These are phyloP conservation scores for Stomorhina lunata DNA, from an alignment of 2,888 invertebrate species.

Conservation along the genomic window DNA sequence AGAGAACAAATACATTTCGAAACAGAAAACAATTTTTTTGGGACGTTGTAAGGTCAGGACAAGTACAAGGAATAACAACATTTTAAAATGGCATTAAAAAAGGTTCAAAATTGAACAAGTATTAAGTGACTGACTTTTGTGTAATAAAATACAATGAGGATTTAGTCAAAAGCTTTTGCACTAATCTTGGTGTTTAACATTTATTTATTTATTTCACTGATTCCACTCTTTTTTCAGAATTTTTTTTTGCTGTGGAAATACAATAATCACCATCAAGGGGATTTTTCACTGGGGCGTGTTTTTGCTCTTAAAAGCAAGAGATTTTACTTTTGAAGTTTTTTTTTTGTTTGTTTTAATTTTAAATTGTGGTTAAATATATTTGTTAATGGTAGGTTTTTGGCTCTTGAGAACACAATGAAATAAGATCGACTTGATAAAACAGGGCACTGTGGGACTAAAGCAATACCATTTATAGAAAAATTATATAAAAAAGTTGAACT, in stretches of 20 bases:
- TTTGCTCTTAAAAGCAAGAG: neutral
- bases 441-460: too few species aligned
- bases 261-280: neutral
- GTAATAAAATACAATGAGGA: constrained; percentile 56
- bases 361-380: neutral
- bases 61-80: constrained; percentile 25
- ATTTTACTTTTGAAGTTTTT: neutral
- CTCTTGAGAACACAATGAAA: too few species aligned
- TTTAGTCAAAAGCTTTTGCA: constrained; percentile 50
- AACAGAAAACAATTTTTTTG: neutral
- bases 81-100: constrained; percentile 58
- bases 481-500: too few species aligned
- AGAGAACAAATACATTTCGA: neutral
- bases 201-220: constrained; percentile 47
- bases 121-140: constrained; percentile 59
- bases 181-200: constrained; percentile 59
- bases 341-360: constrained; percentile 7
- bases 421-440: too few species aligned
- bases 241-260: neutral
- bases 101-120: constrained; percentile 61
- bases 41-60: neutral
- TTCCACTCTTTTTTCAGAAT: constrained; percentile 11
- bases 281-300: neutral
- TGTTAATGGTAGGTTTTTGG: neutral
- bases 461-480: too few species aligned